Percentiles rank a stretch among this genome's conserved stretches.
Evolutionary conservation across 2,113 vertebrate genomes (phyloP).

Genomic region (Oxygymnocypris stewartii): DNA sequence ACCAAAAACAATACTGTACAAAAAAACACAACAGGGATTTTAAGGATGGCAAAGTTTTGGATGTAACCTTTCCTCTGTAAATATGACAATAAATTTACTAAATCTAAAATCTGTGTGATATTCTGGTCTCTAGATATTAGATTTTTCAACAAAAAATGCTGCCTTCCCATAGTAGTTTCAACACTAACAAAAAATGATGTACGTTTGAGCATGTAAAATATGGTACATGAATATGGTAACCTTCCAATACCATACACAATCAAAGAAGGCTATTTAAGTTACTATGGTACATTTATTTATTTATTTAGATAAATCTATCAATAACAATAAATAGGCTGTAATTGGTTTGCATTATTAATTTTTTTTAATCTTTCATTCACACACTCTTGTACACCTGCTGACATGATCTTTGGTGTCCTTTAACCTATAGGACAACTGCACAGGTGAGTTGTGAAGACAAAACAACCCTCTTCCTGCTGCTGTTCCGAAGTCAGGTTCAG

Average conservation of each 20-base stretch:
- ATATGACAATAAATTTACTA: not conserved
- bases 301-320: not conserved
- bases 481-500: not conserved
- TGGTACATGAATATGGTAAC: not conserved
- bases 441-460: not conserved
- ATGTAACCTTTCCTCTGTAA: not conserved
- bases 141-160: not conserved
- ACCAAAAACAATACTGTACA: no score
- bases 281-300: not conserved
- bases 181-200: not conserved
- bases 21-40: no score
- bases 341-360: not conserved
- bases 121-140: not conserved
- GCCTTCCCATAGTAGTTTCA: not conserved
- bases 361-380: not conserved
- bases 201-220: not conserved
- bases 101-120: not conserved
- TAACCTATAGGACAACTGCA: not conserved
- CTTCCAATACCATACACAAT: not conserved
- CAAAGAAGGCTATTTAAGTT: not conserved
- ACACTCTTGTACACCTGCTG: not conserved
- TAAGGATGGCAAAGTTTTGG: not conserved
- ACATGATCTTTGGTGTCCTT: not conserved
- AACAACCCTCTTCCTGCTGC: not conserved
- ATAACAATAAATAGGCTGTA: not conserved